Evolutionary conservation across 2,797 vertebrate species (phyloP).

Genomic region (Platyrinchus mystaceus): DNA sequence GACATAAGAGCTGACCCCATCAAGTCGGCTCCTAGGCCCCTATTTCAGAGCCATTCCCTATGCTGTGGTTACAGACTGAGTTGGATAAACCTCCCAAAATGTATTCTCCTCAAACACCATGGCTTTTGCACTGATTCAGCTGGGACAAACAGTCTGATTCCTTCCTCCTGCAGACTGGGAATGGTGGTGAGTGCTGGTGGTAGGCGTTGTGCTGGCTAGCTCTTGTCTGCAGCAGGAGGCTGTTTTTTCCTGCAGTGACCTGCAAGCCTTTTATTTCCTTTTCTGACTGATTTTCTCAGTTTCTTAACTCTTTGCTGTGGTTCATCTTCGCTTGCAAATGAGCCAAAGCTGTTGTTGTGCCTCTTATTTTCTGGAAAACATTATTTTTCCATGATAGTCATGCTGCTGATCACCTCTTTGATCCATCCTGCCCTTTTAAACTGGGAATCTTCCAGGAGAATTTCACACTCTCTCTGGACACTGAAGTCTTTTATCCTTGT

Average conservation of each 20-base stretch:
- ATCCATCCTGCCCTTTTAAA: slow-evolving; percentile 32
- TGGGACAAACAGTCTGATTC: neutral
- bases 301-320: slow-evolving; percentile 31
- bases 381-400: neutral
- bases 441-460: slow-evolving; percentile 32
- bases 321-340: neutral
- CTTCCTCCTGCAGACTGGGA: neutral
- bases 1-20: neutral
- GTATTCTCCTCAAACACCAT: neutral
- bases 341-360: neutral
- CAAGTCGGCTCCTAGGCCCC: neutral
- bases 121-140: neutral
- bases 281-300: neutral
- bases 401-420: neutral
- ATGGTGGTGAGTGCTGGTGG: neutral
- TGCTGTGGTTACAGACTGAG: accelerated
- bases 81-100: neutral
- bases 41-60: neutral
- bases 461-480: slow-evolving; percentile 5
- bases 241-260: neutral
- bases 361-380: slow-evolving; percentile 15
- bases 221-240: neutral
- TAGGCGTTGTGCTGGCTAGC: neutral
- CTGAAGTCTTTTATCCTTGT: slow-evolving; percentile 40
- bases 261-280: slow-evolving; percentile 24